A percentile compares a stretch with the other conserved stretches of the same genome.
Evolutionary conservation across 1,140 invertebrate species (phyloP).

Genomic region (Euwallacea similis): DNA sequence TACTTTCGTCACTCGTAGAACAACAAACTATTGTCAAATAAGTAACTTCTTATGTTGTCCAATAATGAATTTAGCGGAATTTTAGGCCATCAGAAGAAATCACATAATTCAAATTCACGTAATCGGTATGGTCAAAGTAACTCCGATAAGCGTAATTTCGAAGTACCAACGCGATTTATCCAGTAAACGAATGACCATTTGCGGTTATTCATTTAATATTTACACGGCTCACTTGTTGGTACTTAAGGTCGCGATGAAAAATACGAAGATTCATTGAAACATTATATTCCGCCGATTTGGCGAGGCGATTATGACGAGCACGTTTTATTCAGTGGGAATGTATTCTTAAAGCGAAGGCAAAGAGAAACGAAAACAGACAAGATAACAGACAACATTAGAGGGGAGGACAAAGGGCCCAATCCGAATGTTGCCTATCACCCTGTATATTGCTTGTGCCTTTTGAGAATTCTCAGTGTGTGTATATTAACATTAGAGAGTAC

Average conservation of each 20-base stretch:
- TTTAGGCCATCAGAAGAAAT: too few relatives aligned
- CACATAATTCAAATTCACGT: not conserved
- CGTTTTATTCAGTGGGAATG: conserved; percentile 4
- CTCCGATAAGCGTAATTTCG: conserved; percentile 11
- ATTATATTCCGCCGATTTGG: conserved; percentile 20
- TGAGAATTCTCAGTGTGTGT: too few relatives aligned
- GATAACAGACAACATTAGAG: too few relatives aligned
- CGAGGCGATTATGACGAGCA: conserved; percentile 10
- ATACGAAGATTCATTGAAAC: conserved; percentile 17
- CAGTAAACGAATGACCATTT: conserved; percentile 10
- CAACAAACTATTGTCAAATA: too few relatives aligned
- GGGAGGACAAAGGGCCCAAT: too few relatives aligned
- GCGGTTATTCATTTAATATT: conserved; percentile 23
- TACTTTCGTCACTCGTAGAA: too few relatives aligned
- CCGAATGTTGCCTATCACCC: too few relatives aligned
- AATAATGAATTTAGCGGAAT: too few relatives aligned
- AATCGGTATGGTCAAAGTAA: conserved; percentile 21
- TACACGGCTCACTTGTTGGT: conserved; percentile 21
- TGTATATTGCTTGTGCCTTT: too few relatives aligned
- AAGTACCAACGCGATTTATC: conserved; percentile 17
- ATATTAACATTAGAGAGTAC: too few relatives aligned
- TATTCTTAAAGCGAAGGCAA: conserved; percentile 1
- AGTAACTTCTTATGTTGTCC: too few relatives aligned
- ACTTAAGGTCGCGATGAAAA: conserved; percentile 18
- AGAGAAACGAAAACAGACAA: too few relatives aligned